phyloP scores from a whole-genome alignment of 2,888 invertebrate species.

The Andrena dorsata region DNA sequence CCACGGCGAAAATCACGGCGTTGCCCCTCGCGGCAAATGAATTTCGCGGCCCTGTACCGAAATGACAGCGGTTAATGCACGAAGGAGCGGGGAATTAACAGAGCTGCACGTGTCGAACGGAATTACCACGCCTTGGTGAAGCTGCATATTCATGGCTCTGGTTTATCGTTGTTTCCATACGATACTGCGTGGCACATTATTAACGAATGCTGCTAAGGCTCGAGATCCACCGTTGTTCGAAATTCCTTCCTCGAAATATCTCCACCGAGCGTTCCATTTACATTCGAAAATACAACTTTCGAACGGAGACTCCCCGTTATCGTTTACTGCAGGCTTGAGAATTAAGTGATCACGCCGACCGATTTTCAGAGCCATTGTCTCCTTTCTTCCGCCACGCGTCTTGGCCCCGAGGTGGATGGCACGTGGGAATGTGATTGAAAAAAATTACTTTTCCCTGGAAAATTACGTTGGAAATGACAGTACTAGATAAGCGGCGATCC shows the following conservation, averaged over 20 bases:
- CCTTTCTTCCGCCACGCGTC: too few species aligned
- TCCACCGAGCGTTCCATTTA: background rate
- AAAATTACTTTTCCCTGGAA: too few species aligned
- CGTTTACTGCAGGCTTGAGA: too few species aligned
- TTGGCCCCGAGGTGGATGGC: too few species aligned
- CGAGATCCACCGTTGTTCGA: constrained; percentile 38
- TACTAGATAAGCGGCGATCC: too few species aligned
- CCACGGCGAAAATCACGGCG: background rate
- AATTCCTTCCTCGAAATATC: constrained; percentile 20
- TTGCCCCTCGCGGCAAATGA: background rate
- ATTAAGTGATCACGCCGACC: too few species aligned
- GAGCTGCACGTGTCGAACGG: constrained; percentile 55
- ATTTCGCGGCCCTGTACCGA: background rate
- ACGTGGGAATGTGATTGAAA: too few species aligned
- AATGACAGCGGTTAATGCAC: constrained; percentile 53
- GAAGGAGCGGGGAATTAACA: constrained; percentile 59
- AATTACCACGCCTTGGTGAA: constrained; percentile 50
- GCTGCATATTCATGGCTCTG: constrained; percentile 66
- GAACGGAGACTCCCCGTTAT: too few species aligned
- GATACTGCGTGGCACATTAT: constrained; percentile 52
- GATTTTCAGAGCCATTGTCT: too few species aligned
- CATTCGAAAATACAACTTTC: too few species aligned
- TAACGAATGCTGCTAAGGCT: constrained; percentile 44
- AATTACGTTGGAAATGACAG: too few species aligned
- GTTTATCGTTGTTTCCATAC: constrained; percentile 52